Conservation (phyloP, 2,113 vertebrate genomes). For the Sebastes schlegelii region DNA sequence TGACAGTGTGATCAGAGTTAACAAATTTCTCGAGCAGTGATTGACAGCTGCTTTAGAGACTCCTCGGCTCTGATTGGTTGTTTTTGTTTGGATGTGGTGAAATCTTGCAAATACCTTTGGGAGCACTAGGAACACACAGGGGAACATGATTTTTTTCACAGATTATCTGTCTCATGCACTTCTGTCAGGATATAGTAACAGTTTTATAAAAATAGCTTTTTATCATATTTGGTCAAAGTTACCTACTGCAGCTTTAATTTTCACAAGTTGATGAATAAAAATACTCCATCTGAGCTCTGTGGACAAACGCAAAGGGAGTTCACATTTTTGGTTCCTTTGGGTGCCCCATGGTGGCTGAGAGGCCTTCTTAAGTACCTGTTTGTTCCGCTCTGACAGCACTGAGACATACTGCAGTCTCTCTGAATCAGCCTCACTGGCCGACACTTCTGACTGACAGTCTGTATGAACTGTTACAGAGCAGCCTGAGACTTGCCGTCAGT, state of each 20-base stretch:
- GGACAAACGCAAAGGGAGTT: neutral
- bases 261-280: neutral
- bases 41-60: too few relatives aligned
- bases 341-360: neutral
- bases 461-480: conserved; percentile 18
- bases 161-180: too few relatives aligned
- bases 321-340: neutral
- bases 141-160: too few relatives aligned
- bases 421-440: conserved; percentile 6
- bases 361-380: neutral
- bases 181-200: too few relatives aligned
- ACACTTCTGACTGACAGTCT: neutral
- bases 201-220: too few relatives aligned
- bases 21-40: too few relatives aligned
- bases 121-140: too few relatives aligned
- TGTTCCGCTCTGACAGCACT: neutral
- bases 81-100: too few relatives aligned
- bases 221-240: too few relatives aligned
- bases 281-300: neutral
- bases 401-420: neutral
- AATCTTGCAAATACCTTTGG: too few relatives aligned
- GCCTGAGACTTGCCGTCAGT: conserved; percentile 34
- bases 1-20: too few relatives aligned
- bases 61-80: too few relatives aligned
- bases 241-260: neutral